Base-by-base conservation (phyloP, 1,140 invertebrate species). In the Galleria mellonella region DNA sequence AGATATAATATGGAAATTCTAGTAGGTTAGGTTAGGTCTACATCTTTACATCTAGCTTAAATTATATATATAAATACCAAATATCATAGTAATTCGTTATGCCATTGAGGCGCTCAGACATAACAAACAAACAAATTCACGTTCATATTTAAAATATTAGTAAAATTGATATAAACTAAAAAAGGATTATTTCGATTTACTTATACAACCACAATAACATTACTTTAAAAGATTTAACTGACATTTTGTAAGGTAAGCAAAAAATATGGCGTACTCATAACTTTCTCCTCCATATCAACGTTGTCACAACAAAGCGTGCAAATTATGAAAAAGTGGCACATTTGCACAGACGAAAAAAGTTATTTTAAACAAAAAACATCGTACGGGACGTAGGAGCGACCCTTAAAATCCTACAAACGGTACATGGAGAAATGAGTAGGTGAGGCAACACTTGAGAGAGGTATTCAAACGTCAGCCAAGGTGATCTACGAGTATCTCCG, bases 401-500 rank as follows among this genome's bases (percentile, higher is more conserved):
- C 42, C 31, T 36, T 44, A 29, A 36, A 36, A 36, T 29, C 37
- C 39, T 12, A 27, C 27, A 45, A 37, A 15, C 28, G 28, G 41
- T 43, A 31, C 35, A 32, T 39, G 44, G 13, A 14, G 29, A 47
- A 40, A 39, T 28, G 44, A 39, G 37, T 32, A 37, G 9, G 2
- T 23, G 6, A 23, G 29, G 44, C 44, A 32, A 47, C 44, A 47
- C 44, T 47, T 47, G 29, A 47, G 44, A 38, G 29, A 28, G 44
- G 44, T 40, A 47, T 47, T 47, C 44, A 47, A 40, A 47, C 44
- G 44, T 47, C 44, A 47, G 14, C 28, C 17, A 37, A 28, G 11
- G 44, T 47, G 44, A 47, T 47, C 36, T 47, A n/a, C n/a, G n/a
- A n/a, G n/a, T n/a, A 47, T 47, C 36, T 40, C 30, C 37, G 23